Evolutionary conservation across 2,888 invertebrate species (phyloP).

Genomic region (Candidula unifasciata): DNA sequence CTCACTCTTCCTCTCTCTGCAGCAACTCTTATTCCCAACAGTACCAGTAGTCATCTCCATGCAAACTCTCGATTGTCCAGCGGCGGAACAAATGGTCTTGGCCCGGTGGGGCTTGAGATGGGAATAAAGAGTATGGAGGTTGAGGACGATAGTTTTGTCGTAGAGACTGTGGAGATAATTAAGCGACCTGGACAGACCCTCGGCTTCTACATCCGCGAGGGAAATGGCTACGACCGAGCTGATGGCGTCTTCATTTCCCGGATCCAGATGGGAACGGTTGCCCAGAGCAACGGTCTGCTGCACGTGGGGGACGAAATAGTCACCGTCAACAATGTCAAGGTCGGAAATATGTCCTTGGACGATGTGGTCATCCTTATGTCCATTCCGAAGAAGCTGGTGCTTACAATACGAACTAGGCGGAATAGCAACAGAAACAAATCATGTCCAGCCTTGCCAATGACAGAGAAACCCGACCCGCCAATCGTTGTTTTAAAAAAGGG

Average conservation of each 20-base stretch:
- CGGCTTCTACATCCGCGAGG: conserved; percentile 97
- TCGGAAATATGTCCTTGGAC: conserved; percentile 97
- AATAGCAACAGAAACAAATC: conserved; percentile 73
- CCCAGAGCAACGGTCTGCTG: conserved; percentile 97
- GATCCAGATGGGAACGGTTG: conserved; percentile 94
- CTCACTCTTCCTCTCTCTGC: conserved; percentile 29
- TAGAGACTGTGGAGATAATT: conserved; percentile 91
- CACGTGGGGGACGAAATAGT: conserved; percentile 99
- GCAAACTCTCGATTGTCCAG: conserved; percentile 39
- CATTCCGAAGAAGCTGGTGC: conserved; percentile 94
- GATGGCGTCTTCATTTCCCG: conserved; percentile 99
- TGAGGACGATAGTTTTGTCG: conserved; percentile 71
- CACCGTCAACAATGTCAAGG: conserved; percentile 98
- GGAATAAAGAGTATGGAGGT: conserved; percentile 75
- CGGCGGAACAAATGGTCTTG: conserved; percentile 53
- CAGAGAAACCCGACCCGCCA: conserved; percentile 72
- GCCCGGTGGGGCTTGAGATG: conserved; percentile 73
- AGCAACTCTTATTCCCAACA: conserved; percentile 23
- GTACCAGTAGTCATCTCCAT: conserved; percentile 42
- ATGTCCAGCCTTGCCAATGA: conserved; percentile 71
- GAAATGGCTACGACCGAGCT: conserved; percentile 94
- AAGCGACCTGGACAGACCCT: conserved; percentile 98
- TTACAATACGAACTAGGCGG: conserved; percentile 85
- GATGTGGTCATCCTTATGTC: conserved; percentile 99
- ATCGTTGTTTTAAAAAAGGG: conserved; percentile 75